These are phyloP conservation scores for Noturus placidus DNA, from an alignment of 2,113 vertebrate species.

Conservation along the genomic window DNA sequence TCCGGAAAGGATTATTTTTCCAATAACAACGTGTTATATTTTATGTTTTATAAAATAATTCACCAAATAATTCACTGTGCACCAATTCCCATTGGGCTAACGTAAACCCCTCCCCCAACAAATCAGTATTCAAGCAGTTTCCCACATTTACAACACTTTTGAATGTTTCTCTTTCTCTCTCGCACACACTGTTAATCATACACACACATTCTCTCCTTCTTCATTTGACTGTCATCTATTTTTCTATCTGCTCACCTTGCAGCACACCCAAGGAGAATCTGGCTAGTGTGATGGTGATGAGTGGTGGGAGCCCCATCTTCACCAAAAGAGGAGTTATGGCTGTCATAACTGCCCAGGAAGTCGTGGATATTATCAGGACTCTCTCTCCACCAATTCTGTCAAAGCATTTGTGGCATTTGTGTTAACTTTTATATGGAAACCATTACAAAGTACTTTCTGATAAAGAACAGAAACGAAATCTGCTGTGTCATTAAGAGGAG, in stretches of 20 bases:
- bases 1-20: too few relatives aligned
- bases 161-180: not conserved
- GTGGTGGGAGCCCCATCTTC: constrained; percentile 67
- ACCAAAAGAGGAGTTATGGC: constrained; percentile 75
- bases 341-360: constrained; percentile 78
- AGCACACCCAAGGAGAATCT: constrained; percentile 84
- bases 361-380: constrained; percentile 80
- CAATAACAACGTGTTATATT: too few relatives aligned
- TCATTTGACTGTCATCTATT: too few relatives aligned
- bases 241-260: constrained; percentile 77
- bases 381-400: constrained; percentile 85
- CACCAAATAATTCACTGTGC: not conserved
- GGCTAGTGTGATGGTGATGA: constrained; percentile 74
- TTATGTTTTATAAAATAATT: too few relatives aligned
- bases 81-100: not conserved
- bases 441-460: not conserved
- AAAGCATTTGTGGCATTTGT: not conserved
- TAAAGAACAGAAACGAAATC: not conserved
- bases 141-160: not conserved
- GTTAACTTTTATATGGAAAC: not conserved
- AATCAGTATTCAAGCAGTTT: not conserved
- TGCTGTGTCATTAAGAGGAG: not conserved
- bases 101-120: not conserved
- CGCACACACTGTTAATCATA: not conserved
- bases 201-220: not conserved